These are phyloP conservation scores for Drosophila peninsularis DNA, from an alignment of 2,888 invertebrate species.

Conservation along the genomic window DNA sequence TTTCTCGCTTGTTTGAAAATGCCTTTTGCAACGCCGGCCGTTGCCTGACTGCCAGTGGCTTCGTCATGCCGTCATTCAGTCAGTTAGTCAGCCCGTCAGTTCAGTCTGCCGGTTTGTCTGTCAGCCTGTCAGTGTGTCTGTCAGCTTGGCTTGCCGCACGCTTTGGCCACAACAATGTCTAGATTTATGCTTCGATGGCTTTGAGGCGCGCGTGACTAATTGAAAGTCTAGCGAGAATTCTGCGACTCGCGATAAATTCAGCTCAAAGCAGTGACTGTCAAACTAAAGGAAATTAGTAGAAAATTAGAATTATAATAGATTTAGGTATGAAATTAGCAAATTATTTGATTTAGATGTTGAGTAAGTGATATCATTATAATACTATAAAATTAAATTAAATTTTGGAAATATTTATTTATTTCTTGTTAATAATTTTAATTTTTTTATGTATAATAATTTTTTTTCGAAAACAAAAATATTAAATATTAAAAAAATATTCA, in stretches of 20 bases:
- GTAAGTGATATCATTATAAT: background rate
- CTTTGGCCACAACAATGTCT: constrained; percentile 67
- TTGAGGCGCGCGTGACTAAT: constrained; percentile 76
- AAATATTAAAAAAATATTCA: too few relatives aligned
- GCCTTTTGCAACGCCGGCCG: constrained; percentile 41
- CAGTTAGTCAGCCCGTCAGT: constrained; percentile 40
- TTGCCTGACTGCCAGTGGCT: constrained; percentile 35
- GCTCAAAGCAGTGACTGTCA: constrained; percentile 25
- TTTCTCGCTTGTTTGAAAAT: constrained; percentile 49
- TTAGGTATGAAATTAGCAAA: background rate
- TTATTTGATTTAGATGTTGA: background rate
- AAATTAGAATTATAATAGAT: background rate
- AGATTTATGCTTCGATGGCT: constrained; percentile 72
- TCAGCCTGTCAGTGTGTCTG: constrained; percentile 38
- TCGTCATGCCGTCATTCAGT: constrained; percentile 38
- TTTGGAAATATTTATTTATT: too few relatives aligned
- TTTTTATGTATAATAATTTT: too few relatives aligned
- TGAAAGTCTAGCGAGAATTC: constrained; percentile 72
- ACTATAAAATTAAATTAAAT: too few relatives aligned
- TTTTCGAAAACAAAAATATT: too few relatives aligned
- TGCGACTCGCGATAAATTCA: constrained; percentile 39
- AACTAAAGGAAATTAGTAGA: constrained; percentile 19
- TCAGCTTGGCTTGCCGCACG: constrained; percentile 45
- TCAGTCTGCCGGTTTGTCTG: constrained; percentile 36
- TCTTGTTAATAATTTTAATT: too few relatives aligned